phyloP scores from a whole-genome alignment of 2,797 vertebrate species.

The Loriculus beryllinus region DNA sequence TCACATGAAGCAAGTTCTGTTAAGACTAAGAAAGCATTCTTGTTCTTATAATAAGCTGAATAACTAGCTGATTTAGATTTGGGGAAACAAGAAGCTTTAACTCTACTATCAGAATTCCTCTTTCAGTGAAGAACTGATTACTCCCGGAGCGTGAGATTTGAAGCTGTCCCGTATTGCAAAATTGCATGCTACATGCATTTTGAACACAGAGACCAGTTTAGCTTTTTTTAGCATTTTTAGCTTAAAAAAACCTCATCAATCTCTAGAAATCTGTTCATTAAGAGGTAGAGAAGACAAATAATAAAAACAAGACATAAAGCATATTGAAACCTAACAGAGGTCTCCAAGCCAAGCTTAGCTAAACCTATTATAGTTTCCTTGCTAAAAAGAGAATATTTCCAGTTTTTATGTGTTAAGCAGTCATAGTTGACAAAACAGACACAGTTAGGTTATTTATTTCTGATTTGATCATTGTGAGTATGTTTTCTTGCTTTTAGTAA shows the following conservation, averaged over 20 bases:
- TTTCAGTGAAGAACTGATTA: neutral
- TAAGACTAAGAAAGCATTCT: neutral
- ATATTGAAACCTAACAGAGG: neutral
- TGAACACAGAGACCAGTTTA: neutral
- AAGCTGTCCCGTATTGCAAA: neutral
- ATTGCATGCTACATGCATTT: neutral
- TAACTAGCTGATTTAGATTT: constrained; percentile 7
- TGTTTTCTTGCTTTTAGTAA: neutral
- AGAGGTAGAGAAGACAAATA: neutral
- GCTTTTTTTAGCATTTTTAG: neutral
- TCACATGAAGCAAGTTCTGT: constrained; percentile 3
- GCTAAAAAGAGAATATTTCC: neutral
- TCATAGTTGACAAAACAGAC: neutral
- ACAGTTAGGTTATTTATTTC: neutral
- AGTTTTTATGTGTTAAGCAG: neutral
- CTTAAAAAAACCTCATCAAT: neutral
- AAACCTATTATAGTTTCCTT: neutral
- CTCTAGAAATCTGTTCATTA: neutral
- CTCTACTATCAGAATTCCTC: constrained; percentile 49
- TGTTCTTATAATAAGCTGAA: neutral
- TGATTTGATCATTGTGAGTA: neutral
- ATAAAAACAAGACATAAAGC: neutral
- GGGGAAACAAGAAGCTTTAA: neutral
- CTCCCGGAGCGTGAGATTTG: neutral
- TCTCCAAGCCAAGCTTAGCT: neutral